Conservation (phyloP, 2,113 vertebrate genomes). For the Pluvianellus socialis region DNA sequence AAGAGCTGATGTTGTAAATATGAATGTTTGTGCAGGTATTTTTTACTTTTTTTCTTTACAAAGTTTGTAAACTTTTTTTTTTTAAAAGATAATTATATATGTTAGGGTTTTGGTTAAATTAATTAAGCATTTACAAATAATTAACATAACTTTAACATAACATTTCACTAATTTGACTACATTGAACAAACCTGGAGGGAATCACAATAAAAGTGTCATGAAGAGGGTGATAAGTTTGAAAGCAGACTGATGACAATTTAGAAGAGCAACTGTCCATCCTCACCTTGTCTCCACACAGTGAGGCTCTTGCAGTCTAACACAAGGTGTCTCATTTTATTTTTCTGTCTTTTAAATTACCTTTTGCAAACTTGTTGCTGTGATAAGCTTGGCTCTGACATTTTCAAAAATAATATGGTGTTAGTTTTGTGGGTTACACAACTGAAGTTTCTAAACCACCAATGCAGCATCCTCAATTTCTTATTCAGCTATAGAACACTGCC, state of each 20-base stretch:
- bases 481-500: neutral
- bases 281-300: neutral
- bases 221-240: neutral
- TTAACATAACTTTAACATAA: slow-evolving; percentile 41
- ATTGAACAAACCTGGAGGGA: neutral
- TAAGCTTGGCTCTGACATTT: neutral
- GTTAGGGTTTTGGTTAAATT: slow-evolving; percentile 39
- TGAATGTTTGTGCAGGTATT: fast-evolving
- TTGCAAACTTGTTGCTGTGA: neutral
- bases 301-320: neutral
- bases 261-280: neutral
- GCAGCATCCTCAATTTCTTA: neutral
- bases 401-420: neutral
- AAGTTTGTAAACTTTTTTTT: slow-evolving; percentile 17
- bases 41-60: slow-evolving; percentile 6
- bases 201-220: neutral
- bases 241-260: neutral
- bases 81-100: neutral
- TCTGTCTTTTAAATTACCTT: neutral
- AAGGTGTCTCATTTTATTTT: neutral
- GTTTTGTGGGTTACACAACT: neutral
- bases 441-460: neutral
- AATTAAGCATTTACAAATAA: slow-evolving; percentile 42
- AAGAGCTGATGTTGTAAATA: neutral
- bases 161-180: slow-evolving; percentile 15